Conservation (phyloP, 2,888 invertebrate genomes). For the Lasioglossum leucozonium region DNA sequence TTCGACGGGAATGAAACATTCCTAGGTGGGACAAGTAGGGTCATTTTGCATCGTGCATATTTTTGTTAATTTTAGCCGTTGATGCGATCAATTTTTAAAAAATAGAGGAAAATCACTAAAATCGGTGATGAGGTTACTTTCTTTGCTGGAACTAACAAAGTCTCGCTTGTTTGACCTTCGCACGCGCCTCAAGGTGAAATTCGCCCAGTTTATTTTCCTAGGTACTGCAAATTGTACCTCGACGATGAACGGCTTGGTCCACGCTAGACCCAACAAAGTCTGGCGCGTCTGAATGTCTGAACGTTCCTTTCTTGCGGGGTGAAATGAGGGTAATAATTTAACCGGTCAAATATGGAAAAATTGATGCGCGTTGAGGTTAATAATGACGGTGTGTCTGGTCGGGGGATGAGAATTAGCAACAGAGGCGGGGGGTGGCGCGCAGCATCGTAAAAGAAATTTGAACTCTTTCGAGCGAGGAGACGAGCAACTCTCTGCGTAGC, state of each 20-base stretch:
- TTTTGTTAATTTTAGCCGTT: neutral
- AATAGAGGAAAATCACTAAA: too few relatives aligned
- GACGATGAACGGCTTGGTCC: too few relatives aligned
- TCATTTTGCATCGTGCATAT: neutral
- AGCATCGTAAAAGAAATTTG: slow-evolving; percentile 80
- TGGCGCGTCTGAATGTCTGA: too few relatives aligned
- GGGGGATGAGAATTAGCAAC: slow-evolving; percentile 10
- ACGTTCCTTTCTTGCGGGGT: neutral
- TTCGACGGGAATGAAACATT: neutral
- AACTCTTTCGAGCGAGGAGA: slow-evolving; percentile 74
- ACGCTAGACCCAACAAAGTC: too few relatives aligned
- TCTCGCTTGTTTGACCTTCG: neutral
- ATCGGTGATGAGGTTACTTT: too few relatives aligned
- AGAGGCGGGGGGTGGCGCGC: slow-evolving; percentile 62
- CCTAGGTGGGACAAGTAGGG: neutral
- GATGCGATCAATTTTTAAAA: too few relatives aligned
- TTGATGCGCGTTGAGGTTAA: neutral
- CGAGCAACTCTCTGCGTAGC: slow-evolving; percentile 72
- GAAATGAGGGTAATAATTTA: neutral
- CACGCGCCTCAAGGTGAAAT: neutral
- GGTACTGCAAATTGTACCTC: neutral
- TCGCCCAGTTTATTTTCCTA: too few relatives aligned
- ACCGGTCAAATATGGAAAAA: neutral
- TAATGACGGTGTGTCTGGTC: neutral
- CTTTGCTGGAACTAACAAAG: neutral